Evolutionary conservation across 1,140 invertebrate species (phyloP), one percentile per base, ranked within the genome.

Genomic region (Cheumatopsyche charites): DNA sequence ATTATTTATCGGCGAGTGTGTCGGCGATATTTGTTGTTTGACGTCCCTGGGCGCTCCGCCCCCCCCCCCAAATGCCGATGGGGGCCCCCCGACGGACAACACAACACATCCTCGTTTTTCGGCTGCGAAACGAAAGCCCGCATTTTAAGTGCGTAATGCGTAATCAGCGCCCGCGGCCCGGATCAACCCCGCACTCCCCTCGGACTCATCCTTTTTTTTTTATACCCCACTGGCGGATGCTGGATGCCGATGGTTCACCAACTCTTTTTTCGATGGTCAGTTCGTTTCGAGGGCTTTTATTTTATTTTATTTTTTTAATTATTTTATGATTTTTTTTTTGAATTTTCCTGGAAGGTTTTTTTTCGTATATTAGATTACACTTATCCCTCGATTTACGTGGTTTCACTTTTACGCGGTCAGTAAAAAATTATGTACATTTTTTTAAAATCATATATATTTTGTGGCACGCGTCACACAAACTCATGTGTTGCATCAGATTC

Each of bases 131-230:
- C 73, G 70, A 72, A 71, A 72, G 71, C 70, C 71, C 74, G 74
- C 70, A 75, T 75, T 75, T 75, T 75, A 75, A 75, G 74, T 75
- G 71, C 71, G 74, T 75, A 75, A 75, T 75, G 74, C 74, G 74
- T 75, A 75, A 75, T 75, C 74, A 75, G 74, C 70, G 70, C 70
- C 67, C 73, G 70, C 62, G 65, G 69, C 49, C 62, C 52, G 61
- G 73, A 61, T 67, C 61, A 43, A 11, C 36, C 47, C 36, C 49
- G 63, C 41, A 6, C 55, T 43, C 58, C 58, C 58, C 19, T 21
- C 5, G 4, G 6, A 5, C 17, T 21, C 47, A 21, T 21, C 47
- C n/a, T 13, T 2, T 4, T n/a, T n/a, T 15, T 21, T 21, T 17
- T 2, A 19, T 17, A 4, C 6, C 6, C 3, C 6, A 26, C 21